These are phyloP conservation scores for Otocyon megalotis DNA, from an alignment of 2,113 vertebrate species.

Conservation along the genomic window DNA sequence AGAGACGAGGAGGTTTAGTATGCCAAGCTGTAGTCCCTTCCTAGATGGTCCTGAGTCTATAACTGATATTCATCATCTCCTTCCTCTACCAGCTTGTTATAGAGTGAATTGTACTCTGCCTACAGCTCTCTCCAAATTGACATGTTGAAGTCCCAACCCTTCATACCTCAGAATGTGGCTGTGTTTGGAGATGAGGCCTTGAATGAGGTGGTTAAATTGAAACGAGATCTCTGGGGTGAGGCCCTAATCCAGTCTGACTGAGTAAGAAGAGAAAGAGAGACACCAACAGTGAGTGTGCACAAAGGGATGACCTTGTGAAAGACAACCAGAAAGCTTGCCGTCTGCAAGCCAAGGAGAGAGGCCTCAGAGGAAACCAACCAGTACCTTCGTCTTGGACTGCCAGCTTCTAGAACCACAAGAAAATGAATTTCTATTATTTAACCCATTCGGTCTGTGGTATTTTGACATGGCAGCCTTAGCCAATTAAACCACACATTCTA, in stretches of 20 bases:
- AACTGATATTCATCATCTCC: neutral
- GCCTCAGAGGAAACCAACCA: neutral
- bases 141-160: neutral
- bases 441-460: neutral
- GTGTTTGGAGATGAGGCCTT: neutral
- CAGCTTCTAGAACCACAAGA: neutral
- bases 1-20: neutral
- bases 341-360: neutral
- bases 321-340: neutral
- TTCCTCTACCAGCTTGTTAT: neutral
- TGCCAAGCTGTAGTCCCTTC: neutral
- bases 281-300: neutral
- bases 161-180: neutral
- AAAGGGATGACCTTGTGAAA: neutral
- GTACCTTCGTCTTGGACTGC: neutral
- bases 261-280: neutral
- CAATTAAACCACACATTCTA: neutral
- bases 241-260: neutral
- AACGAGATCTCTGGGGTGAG: neutral
- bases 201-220: neutral
- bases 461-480: neutral
- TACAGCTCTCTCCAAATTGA: neutral
- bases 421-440: neutral
- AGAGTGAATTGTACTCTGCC: neutral
- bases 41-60: neutral